Percentiles rank a stretch among this genome's conserved stretches.
Conservation (phyloP, 2,888 invertebrate genomes). For the Trilocha varians region DNA sequence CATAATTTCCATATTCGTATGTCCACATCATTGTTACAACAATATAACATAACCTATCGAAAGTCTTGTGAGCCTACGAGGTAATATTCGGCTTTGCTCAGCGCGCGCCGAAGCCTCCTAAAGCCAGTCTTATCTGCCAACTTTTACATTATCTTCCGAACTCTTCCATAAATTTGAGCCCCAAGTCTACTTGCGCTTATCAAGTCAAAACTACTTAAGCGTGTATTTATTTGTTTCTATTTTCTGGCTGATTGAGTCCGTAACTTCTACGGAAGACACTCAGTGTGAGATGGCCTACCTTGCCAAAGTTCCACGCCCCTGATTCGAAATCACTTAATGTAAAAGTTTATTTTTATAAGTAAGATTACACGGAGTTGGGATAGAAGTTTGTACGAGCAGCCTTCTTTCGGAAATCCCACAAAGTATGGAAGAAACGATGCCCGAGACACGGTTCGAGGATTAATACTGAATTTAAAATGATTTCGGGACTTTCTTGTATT, state of each 20-base stretch:
- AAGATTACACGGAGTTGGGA: conserved; percentile 69
- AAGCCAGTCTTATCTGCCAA: conserved; percentile 61
- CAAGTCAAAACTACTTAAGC: conserved; percentile 66
- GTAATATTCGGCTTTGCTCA: conserved; percentile 45
- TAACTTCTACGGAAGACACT: conserved; percentile 45
- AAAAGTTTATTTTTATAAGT: conserved; percentile 76
- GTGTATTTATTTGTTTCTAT: conserved; percentile 69
- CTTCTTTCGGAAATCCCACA: conserved; percentile 65
- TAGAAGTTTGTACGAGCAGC: conserved; percentile 61
- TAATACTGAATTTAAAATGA: conserved; percentile 68
- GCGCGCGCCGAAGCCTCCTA: conserved; percentile 36
- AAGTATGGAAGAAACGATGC: conserved; percentile 60
- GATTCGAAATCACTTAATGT: conserved; percentile 73
- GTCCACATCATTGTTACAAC: conserved; percentile 13
- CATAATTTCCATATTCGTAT: too few relatives aligned
- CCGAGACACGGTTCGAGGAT: conserved; percentile 52
- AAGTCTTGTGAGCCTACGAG: conserved; percentile 27
- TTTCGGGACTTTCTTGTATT: conserved; percentile 47
- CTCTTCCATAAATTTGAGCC: conserved; percentile 58
- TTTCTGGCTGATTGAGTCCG: conserved; percentile 61
- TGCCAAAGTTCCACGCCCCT: conserved; percentile 50
- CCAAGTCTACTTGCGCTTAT: conserved; percentile 58
- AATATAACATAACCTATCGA: conserved; percentile 31
- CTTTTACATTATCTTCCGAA: conserved; percentile 63
- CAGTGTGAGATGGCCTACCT: conserved; percentile 51